Conservation (phyloP, 2,797 vertebrate genomes). For the Hippopotamyrus pictus region DNA sequence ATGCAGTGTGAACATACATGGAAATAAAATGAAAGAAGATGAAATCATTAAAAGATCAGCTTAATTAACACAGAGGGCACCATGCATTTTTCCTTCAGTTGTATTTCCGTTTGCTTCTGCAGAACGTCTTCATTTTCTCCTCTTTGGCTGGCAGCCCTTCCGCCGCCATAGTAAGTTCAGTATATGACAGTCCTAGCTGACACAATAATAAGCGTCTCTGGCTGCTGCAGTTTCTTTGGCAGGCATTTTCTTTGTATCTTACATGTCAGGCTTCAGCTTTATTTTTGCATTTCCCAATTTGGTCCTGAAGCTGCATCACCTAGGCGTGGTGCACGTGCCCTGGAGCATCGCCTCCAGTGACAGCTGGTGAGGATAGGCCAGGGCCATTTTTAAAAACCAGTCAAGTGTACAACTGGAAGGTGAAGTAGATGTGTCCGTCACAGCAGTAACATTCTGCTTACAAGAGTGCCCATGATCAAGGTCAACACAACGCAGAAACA, state of each 20-base stretch:
- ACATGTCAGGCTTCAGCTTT: neutral
- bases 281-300: neutral
- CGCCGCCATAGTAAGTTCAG: neutral
- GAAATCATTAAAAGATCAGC: neutral
- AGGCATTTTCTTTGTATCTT: neutral
- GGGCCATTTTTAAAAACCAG: neutral
- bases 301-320: neutral
- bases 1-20: neutral
- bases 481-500: neutral
- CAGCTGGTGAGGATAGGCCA: neutral
- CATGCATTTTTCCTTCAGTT: neutral
- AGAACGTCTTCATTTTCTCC: neutral
- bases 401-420: neutral
- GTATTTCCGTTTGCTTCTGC: neutral
- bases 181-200: neutral
- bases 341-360: neutral
- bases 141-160: neutral
- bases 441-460: neutral
- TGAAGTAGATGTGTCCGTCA: neutral
- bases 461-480: neutral
- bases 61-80: neutral
- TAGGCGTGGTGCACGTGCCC: neutral
- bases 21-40: neutral
- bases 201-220: neutral
- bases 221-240: neutral